Evolutionary conservation across 2,113 vertebrate genomes (phyloP).

Genomic region (Fregetta grallaria): DNA sequence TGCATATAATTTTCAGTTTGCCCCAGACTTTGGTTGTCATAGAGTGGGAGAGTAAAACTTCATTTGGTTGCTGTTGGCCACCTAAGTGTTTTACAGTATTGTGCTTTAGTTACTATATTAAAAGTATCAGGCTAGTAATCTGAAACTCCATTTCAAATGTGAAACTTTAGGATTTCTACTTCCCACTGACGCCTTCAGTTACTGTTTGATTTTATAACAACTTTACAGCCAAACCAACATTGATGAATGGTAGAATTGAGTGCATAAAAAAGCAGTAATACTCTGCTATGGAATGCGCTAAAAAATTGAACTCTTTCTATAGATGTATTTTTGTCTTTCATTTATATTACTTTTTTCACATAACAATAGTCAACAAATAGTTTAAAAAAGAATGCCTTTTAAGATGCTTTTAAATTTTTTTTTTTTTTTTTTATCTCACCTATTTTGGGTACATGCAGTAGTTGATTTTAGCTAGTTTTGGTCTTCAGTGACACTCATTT

Average conservation of each 20-base stretch:
- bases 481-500: neutral
- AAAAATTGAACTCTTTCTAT: neutral
- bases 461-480: neutral
- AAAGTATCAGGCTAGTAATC: neutral
- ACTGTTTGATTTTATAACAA: neutral
- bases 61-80: neutral
- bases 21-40: neutral
- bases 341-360: neutral
- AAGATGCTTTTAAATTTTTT: neutral
- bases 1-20: neutral
- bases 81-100: neutral
- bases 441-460: neutral
- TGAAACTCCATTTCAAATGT: neutral
- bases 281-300: neutral
- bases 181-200: neutral
- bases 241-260: neutral
- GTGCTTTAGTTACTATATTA: neutral
- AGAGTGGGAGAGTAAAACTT: neutral
- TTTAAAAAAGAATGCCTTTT: neutral
- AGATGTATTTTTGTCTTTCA: neutral
- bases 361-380: neutral
- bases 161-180: neutral
- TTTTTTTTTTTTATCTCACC: neutral
- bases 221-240: neutral
- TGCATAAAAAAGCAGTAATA: neutral